Percentiles rank a stretch among this genome's conserved stretches.
Evolutionary conservation across 2,797 vertebrate genomes (phyloP).

Genomic region (Characodon lateralis): DNA sequence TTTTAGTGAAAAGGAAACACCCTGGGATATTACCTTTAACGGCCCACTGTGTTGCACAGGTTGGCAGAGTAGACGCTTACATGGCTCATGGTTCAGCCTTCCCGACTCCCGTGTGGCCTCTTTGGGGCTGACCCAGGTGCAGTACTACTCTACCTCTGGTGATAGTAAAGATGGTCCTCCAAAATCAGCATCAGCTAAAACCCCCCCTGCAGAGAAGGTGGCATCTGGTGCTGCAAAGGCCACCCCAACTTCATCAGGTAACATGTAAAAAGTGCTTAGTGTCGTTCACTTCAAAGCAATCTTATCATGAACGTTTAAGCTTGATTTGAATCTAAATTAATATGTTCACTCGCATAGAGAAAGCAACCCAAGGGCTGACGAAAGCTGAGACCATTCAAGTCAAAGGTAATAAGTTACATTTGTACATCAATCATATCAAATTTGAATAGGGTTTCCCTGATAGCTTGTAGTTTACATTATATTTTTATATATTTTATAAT

Average conservation of each 20-base stretch:
- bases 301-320: not conserved
- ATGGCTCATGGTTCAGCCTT: constrained; percentile 75
- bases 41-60: constrained; percentile 70
- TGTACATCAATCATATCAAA: not conserved
- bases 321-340: not conserved
- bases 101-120: constrained; percentile 77
- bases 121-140: constrained; percentile 79
- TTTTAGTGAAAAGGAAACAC: not conserved
- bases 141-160: constrained; percentile 85
- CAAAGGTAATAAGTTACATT: constrained; percentile 85
- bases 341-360: constrained; percentile 32
- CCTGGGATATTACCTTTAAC: not conserved
- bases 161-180: constrained; percentile 82
- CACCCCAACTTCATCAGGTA: constrained; percentile 57
- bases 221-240: constrained; percentile 42
- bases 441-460: not conserved
- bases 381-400: constrained; percentile 90
- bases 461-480: not conserved
- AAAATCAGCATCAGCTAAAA: constrained; percentile 42
- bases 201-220: constrained; percentile 53
- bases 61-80: constrained; percentile 80
- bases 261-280: not conserved
- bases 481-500: not conserved
- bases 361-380: constrained; percentile 67
- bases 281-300: not conserved